Evolutionary conservation across 2,797 vertebrate species (phyloP).

Genomic region (Gambusia yucatana): DNA sequence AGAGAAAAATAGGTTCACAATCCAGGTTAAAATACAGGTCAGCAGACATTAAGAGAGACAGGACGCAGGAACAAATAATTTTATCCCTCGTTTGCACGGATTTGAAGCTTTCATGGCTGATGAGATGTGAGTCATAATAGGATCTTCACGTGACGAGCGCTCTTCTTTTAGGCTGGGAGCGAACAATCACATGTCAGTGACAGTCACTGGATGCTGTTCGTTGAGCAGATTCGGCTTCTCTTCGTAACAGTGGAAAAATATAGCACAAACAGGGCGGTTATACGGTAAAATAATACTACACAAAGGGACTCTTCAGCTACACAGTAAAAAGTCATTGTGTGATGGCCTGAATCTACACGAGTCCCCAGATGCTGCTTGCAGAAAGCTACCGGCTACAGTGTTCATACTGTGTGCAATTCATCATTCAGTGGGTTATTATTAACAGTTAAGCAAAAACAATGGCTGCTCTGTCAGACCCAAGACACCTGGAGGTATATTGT

Average conservation of each 20-base stretch:
- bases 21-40: slow-evolving; percentile 75
- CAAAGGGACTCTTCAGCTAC: slow-evolving; percentile 23
- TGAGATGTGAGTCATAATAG: slow-evolving; percentile 43
- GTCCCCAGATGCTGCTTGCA: slow-evolving; percentile 20
- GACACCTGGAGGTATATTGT: slow-evolving; percentile 70
- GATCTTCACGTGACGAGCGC: slow-evolving; percentile 34
- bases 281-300: slow-evolving; percentile 36
- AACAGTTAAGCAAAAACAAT: slow-evolving; percentile 39
- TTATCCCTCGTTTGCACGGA: slow-evolving; percentile 44
- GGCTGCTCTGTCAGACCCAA: slow-evolving; percentile 45
- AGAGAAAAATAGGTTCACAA: slow-evolving; percentile 83
- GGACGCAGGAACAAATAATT: slow-evolving; percentile 48
- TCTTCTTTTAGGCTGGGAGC: slow-evolving; percentile 7
- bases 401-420: slow-evolving; percentile 53
- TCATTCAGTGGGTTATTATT: slow-evolving; percentile 47
- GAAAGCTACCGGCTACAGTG: slow-evolving; percentile 42
- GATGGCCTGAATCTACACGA: slow-evolving; percentile 18
- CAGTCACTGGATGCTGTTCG: slow-evolving; percentile 8
- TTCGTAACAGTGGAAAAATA: slow-evolving; percentile 36
- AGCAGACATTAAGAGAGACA: slow-evolving; percentile 47
- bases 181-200: slow-evolving; percentile 26
- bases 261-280: slow-evolving; percentile 30
- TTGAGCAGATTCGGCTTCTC: slow-evolving; percentile 9
- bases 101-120: slow-evolving; percentile 43
- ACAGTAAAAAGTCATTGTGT: slow-evolving; percentile 21